Base-by-base conservation (phyloP, 2,797 vertebrate genomes). In the Phataginus tetradactyla region DNA sequence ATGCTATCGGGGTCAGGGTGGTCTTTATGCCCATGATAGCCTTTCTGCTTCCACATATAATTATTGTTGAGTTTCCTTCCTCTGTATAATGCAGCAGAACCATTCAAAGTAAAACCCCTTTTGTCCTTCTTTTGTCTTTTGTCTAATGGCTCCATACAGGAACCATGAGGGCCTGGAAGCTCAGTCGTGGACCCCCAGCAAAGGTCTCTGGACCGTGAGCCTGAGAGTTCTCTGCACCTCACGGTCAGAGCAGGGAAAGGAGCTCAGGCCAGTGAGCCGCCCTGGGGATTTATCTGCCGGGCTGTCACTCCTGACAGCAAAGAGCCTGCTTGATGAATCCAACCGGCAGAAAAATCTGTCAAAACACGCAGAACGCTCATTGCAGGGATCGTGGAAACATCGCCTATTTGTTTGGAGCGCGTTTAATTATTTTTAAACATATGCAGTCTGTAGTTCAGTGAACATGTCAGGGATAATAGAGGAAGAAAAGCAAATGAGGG, bases 391-490 rank as follows among this genome's bases (percentile, higher is more conserved):
- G 1, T 86, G 81, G 66, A 89, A 85, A 97, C 93, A 15, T 59
- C 96, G 90, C 94, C 83, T 32, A 13, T 97, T 98, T 96, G 97
- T 97, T 97, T 25, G 0, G 83, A 97, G 95, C 21, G 45, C 7
- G 72, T 95, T 96, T 80, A 91, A 88, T 85, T 97, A 84, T 93
- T 93, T 98, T 98, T 97, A 98, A 98, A 96, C 97, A 98, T 98
- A 97, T 95, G 97, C 98, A 97, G 97, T 94, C 96, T 94, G 97
- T 98, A 98, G 97, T 95, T 98, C 97, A 97, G 93, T 97, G 97
- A 97, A 95, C 97, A 97, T 95, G 87, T 97, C 87, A 96, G 96
- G 95, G 89, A 66, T 90, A 86, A 94, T 84, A 42, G 71, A 97
- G 71, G 66, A 91, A 57, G 96, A 84, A 97, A 98, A 93, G 51